Conservation (phyloP, 1,140 invertebrate species). For the Lepidurus couesii region DNA sequence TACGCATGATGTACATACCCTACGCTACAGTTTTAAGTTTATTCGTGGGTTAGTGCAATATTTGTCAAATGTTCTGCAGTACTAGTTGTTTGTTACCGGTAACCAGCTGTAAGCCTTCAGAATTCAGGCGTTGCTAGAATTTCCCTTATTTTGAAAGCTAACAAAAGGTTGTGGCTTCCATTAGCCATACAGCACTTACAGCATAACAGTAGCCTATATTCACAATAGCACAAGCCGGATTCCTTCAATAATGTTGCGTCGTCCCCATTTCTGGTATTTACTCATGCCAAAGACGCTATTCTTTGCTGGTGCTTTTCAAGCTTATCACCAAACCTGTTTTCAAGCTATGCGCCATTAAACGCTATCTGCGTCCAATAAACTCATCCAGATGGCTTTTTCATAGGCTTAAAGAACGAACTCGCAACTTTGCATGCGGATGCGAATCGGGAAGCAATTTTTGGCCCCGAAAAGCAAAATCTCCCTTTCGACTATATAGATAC, state of each 20-base stretch:
- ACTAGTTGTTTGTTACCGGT: too few species aligned
- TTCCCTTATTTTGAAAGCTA: too few species aligned
- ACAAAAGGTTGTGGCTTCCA: too few species aligned
- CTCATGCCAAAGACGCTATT: background rate
- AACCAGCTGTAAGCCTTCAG: too few species aligned
- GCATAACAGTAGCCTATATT: too few species aligned
- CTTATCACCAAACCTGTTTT: background rate
- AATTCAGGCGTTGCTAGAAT: too few species aligned
- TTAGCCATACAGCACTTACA: too few species aligned
- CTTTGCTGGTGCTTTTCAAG: background rate
- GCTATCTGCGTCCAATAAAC: background rate
- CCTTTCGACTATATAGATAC: background rate
- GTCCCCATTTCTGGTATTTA: background rate
- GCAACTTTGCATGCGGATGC: constrained; percentile 18
- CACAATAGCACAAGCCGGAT: too few species aligned
- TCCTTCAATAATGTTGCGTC: background rate
- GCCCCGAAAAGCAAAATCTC: background rate
- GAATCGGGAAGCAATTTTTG: constrained; percentile 12
- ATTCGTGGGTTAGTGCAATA: too few species aligned
- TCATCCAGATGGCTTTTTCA: background rate
- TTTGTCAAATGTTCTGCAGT: too few species aligned
- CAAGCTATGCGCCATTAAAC: background rate
- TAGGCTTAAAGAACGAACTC: background rate
- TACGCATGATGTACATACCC: too few species aligned
- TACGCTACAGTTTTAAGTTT: too few species aligned